Evolutionary conservation across 2,888 invertebrate species (phyloP).

Genomic region (Tromatobia lineatoria): DNA sequence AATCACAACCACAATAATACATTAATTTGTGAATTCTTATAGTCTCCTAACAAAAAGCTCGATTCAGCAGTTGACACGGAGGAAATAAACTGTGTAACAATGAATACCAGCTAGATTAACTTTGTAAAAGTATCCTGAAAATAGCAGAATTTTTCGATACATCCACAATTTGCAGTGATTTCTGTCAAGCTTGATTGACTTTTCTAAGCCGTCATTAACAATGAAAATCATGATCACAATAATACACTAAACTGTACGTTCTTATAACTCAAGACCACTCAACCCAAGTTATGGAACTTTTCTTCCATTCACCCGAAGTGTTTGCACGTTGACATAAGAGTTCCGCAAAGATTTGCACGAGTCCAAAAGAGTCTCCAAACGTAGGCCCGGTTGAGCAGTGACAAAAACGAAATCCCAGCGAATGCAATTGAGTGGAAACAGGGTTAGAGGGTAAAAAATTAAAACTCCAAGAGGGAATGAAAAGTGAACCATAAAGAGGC

Average conservation of each 20-base stretch:
- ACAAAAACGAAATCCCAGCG: conserved; percentile 4
- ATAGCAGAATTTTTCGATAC: background rate
- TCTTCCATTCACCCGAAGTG: background rate
- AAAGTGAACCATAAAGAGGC: conserved; percentile 30
- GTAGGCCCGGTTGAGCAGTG: background rate
- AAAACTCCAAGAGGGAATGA: background rate
- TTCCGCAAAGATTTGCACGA: conserved; percentile 12
- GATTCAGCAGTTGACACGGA: too few species aligned
- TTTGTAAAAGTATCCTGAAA: too few species aligned
- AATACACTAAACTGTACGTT: background rate
- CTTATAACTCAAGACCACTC: background rate
- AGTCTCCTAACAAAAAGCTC: too few species aligned
- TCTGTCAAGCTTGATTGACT: background rate
- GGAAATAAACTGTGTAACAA: too few species aligned
- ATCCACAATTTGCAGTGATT: background rate
- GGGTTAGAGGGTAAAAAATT: conserved; percentile 9
- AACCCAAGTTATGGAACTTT: background rate
- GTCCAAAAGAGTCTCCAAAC: conserved; percentile 7
- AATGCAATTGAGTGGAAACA: conserved; percentile 10
- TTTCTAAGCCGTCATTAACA: background rate
- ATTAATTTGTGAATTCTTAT: too few species aligned
- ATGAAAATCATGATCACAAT: background rate
- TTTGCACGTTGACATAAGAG: background rate
- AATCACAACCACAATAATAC: too few species aligned
- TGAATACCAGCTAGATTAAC: too few species aligned